A percentile compares a stretch with the other conserved stretches of the same genome.
phyloP scores from a whole-genome alignment of 53 echinoderm and acorn worm genomes.

The Arbacia lixula region DNA sequence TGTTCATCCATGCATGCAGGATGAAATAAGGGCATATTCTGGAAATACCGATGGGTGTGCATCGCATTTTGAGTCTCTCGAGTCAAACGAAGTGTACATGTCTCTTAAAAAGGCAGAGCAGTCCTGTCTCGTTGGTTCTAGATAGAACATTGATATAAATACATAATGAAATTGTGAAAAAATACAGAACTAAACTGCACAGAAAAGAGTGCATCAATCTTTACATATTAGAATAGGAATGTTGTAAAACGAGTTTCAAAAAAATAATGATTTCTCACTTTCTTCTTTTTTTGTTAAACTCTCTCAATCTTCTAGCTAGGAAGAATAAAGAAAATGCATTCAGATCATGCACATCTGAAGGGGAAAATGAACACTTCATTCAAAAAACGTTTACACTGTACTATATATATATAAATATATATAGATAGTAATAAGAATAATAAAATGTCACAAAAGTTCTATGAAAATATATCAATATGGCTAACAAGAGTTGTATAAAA shows the following conservation, averaged over 20 bases:
- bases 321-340: conserved; percentile 24
- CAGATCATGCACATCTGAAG: conserved; percentile 32
- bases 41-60: too few relatives aligned
- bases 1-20: too few relatives aligned
- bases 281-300: conserved; percentile 27
- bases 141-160: conserved; percentile 46
- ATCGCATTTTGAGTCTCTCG: too few relatives aligned
- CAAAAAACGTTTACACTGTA: conserved; percentile 56
- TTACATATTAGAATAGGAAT: conserved; percentile 53
- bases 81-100: too few relatives aligned
- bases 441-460: conserved; percentile 60
- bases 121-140: too few relatives aligned
- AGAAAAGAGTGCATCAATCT: conserved; percentile 53
- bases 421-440: conserved; percentile 54
- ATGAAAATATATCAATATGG: conserved; percentile 58
- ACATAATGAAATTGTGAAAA: conserved; percentile 53
- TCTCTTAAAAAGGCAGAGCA: too few relatives aligned
- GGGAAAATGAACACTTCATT: conserved; percentile 54
- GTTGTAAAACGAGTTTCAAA: conserved; percentile 60
- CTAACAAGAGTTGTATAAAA: conserved; percentile 62
- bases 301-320: conserved; percentile 42
- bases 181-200: conserved; percentile 62
- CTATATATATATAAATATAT: conserved; percentile 59
- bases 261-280: conserved; percentile 54
- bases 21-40: too few relatives aligned